Evolutionary conservation across 2,888 invertebrate genomes (phyloP).

Genomic region (Cantharis flavilabris): DNA sequence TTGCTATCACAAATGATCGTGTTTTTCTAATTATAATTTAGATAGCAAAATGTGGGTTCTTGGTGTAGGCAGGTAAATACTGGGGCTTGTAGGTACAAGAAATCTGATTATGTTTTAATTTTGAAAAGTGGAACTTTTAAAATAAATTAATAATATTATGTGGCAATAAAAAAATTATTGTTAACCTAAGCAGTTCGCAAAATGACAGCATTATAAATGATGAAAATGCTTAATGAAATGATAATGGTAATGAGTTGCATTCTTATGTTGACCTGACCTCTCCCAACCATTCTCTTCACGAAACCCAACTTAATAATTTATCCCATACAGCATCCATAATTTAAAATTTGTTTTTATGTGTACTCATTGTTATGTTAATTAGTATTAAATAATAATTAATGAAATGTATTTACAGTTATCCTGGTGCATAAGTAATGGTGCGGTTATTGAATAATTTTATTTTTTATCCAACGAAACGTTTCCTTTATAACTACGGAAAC

Average conservation of each 20-base stretch:
- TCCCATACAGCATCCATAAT: constrained; percentile 27
- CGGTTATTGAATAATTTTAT: not conserved
- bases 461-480: not conserved
- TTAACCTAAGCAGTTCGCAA: constrained; percentile 20
- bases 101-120: not conserved
- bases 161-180: not conserved
- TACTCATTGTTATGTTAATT: not conserved
- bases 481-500: constrained; percentile 29
- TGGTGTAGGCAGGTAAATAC: constrained; percentile 14
- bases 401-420: not conserved
- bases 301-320: constrained; percentile 36
- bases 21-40: constrained; percentile 25
- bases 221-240: constrained; percentile 41
- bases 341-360: constrained; percentile 15
- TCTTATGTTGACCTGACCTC: constrained; percentile 40
- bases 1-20: constrained; percentile 18
- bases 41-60: constrained; percentile 22
- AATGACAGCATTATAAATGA: constrained; percentile 43
- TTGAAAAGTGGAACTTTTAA: not conserved
- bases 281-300: constrained; percentile 35
- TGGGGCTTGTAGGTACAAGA: not conserved
- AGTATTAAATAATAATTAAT: not conserved
- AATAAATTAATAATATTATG: too few species aligned
- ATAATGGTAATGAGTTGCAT: constrained; percentile 43
- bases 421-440: not conserved